Base-by-base conservation (phyloP, 2,113 vertebrate genomes). In the Leucosticte australis region DNA sequence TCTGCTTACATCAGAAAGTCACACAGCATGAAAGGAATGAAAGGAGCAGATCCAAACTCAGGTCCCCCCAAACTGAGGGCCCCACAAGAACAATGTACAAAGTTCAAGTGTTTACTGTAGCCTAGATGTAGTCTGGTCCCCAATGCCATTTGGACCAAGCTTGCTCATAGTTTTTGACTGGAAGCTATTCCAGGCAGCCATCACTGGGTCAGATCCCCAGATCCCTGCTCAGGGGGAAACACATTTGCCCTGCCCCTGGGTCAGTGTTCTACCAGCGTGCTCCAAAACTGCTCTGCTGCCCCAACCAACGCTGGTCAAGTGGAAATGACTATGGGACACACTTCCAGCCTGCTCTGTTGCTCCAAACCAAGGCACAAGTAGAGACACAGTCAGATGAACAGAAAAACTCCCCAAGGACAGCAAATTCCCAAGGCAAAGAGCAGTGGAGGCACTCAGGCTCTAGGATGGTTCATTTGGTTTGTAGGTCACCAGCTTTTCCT, bases 1-100 rank as follows among this genome's bases (percentile, higher is more conserved):
- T 95, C 47, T 75, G 64, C 59, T 96, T 96, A 97, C 92, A 95
- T 86, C 69, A 89, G 59, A 60, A 93, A 74, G 52, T 78, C 73
- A 84, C 65, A 81, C 52, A 81, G 60, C 69, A 93, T 7, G 28
- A 70, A 78, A 74, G 78, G 49, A 93, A 81, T 3, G 14, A 81
- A 74, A 83, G 74, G 49, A 90, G 60, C 80, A 92, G 76, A 89
- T 86, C 56, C 89, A 92, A 83, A 67, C 59, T 31, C 33, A 81
- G 35, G 23, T 65, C 53, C 75, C 50, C 67, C n/a, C 83, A 88
- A 62, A 70, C n/a, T 33, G 46, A 77, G 42, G 20, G 80, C 27
- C 76, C 47, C 77, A 46, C 21, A 70, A 65, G 52, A 52, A 63
- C 68, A 70, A 70, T 11, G 83, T 3, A 47, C 0, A 1, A 17